These are phyloP conservation scores for Geopemphigus sp. DNA, from an alignment of 1,140 invertebrate genomes.

Conservation along the genomic window DNA sequence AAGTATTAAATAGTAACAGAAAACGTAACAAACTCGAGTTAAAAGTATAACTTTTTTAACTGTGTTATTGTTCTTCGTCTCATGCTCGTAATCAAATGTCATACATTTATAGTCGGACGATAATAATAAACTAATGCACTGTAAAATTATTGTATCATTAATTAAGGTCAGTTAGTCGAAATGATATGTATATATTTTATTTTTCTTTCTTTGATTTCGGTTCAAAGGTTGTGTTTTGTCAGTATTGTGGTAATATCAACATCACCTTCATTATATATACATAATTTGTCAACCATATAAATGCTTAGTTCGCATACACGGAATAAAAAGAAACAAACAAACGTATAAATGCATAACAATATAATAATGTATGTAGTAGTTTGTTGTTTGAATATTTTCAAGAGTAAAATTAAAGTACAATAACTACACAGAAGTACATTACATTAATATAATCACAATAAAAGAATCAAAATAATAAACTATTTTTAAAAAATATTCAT, in stretches of 20 bases:
- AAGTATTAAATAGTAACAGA: too few species aligned
- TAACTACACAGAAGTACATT: too few species aligned
- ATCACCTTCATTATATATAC: background rate
- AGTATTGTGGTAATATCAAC: slow-evolving; percentile 2
- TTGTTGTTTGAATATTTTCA: too few species aligned
- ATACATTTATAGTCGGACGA: slow-evolving; percentile 1
- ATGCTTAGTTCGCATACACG: background rate
- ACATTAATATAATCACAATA: too few species aligned
- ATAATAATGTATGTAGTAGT: background rate
- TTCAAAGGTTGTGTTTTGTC: slow-evolving; percentile 34
- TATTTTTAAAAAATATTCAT: too few species aligned
- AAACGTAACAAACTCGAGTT: too few species aligned
- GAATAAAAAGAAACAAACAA: too few species aligned
- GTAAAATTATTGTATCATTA: slow-evolving; percentile 32
- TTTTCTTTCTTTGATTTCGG: background rate
- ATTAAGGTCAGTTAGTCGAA: slow-evolving; percentile 24
- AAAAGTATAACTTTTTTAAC: too few species aligned
- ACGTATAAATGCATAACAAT: background rate
- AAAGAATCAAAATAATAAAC: too few species aligned
- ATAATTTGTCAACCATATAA: background rate
- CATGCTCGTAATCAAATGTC: background rate
- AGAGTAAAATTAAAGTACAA: too few species aligned
- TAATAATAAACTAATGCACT: slow-evolving; percentile 6
- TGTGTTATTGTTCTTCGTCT: background rate
- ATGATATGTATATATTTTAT: slow-evolving; percentile 7